Conservation (phyloP, 2,888 invertebrate species). For the Meloe dianella region DNA sequence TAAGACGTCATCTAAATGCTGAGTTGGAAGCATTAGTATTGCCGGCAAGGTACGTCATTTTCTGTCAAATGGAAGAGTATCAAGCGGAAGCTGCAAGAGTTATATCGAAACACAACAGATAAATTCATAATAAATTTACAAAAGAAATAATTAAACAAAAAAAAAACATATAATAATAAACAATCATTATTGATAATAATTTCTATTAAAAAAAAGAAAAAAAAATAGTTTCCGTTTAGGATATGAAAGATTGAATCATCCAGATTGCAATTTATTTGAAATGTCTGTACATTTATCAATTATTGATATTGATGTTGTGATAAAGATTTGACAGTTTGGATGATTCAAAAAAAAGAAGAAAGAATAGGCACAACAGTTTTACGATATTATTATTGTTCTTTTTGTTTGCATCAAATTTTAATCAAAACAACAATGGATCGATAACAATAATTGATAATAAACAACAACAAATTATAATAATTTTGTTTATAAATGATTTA, state of each 20-base stretch:
- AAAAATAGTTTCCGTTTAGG: background rate
- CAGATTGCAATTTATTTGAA: background rate
- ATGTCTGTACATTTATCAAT: background rate
- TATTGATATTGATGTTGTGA: slow-evolving; percentile 4
- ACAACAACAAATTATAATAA: slow-evolving; percentile 29
- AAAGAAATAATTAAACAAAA: slow-evolving; percentile 12
- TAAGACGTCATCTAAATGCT: slow-evolving; percentile 86
- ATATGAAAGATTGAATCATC: background rate
- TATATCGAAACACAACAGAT: slow-evolving; percentile 67
- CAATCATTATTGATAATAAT: slow-evolving; percentile 34
- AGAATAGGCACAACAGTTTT: too few species aligned
- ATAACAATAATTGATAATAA: too few species aligned
- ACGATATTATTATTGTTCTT: slow-evolving; percentile 29
- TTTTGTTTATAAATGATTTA: slow-evolving; percentile 43
- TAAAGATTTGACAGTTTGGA: slow-evolving; percentile 21
- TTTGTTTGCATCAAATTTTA: slow-evolving; percentile 37
- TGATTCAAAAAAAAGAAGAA: slow-evolving; percentile 11
- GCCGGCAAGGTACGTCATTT: slow-evolving; percentile 91
- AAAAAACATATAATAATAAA: background rate
- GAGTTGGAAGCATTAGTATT: slow-evolving; percentile 90
- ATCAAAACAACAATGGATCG: slow-evolving; percentile 37
- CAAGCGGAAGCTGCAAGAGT: slow-evolving; percentile 77
- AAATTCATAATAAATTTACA: slow-evolving; percentile 38
- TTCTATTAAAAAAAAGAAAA: background rate
- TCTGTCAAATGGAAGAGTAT: slow-evolving; percentile 85